phyloP scores from a whole-genome alignment of 2,888 invertebrate genomes.

The Pandemis corylana region DNA sequence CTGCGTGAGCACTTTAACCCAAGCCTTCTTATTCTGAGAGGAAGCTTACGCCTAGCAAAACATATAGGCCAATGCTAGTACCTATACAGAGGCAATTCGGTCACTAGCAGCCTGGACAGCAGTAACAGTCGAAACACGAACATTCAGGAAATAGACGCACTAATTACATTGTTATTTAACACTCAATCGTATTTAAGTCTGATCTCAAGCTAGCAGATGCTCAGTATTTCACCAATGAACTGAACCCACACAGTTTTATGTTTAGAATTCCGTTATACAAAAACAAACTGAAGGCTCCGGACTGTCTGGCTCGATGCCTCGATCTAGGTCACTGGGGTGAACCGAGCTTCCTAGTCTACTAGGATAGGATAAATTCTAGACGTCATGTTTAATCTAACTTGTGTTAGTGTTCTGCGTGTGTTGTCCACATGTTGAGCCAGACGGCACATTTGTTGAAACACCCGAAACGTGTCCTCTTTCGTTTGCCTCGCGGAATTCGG shows the following conservation, averaged over 20 bases:
- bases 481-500: no score
- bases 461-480: neutral
- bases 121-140: no score
- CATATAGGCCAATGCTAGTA: no score
- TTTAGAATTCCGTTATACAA: slow-evolving; percentile 12
- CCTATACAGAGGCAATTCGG: no score
- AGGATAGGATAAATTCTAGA: slow-evolving; percentile 32
- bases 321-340: slow-evolving; percentile 54
- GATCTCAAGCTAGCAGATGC: neutral
- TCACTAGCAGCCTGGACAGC: no score
- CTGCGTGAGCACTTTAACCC: no score
- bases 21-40: no score
- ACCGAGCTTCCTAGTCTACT: slow-evolving; percentile 36
- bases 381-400: slow-evolving; percentile 4
- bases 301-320: slow-evolving; percentile 41
- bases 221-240: neutral
- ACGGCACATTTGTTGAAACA: neutral
- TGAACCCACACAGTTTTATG: neutral
- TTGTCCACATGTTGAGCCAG: neutral
- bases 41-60: no score
- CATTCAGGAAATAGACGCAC: no score
- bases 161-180: neutral
- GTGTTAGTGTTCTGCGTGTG: neutral
- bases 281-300: slow-evolving; percentile 26
- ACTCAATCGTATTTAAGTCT: neutral